Evolutionary conservation across 2,113 vertebrate genomes (phyloP), one percentile per base, ranked within the genome.

Genomic region (Thinocorus orbignyianus): DNA sequence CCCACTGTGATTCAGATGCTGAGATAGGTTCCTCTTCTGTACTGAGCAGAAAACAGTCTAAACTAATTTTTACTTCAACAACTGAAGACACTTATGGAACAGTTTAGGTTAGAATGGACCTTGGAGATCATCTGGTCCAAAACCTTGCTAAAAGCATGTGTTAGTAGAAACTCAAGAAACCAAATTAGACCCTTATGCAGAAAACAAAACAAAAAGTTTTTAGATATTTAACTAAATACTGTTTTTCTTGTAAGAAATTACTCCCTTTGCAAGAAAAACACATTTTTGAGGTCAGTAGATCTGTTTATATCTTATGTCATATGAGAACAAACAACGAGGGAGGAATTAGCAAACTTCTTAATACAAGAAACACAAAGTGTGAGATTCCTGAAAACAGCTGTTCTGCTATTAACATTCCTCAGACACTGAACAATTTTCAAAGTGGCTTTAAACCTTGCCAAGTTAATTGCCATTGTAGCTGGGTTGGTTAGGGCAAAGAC

Each of bases 321-420:
- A 77, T 61, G 51, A 97, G 91, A 94, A 49, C n/a, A 94, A 92
- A 97, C 94, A 97, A 97, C 92, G 60, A 90, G 64, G 41, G 73
- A 91, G 35, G 85, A 92, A 93, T 97, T 94, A 95, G 87, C 73
- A 95, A 94, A 95, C 96, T 93, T 93, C 73, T 85, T 93, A 94
- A 81, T 65, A 51, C 31, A 80, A 92, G 92, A 94, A 96, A 92
- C 60, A 91, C 70, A 11, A 96, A 96, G 89, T 93, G 80, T 88
- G 92, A 93, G 81, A 95, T 87, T 94, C 93, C 88, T 93, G 58
- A 92, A 92, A 96, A 83, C 92, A 97, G 93, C 94, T 97, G 94
- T 92, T 87, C 48, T 88, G 37, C 93, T 90, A 55, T 96, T 96
- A 94, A 92, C 87, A 94, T 95, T 96, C 85, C 92, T 94, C 54